Evolutionary conservation across 2,888 invertebrate genomes (phyloP).

Genomic region (Diarsia dahlii): DNA sequence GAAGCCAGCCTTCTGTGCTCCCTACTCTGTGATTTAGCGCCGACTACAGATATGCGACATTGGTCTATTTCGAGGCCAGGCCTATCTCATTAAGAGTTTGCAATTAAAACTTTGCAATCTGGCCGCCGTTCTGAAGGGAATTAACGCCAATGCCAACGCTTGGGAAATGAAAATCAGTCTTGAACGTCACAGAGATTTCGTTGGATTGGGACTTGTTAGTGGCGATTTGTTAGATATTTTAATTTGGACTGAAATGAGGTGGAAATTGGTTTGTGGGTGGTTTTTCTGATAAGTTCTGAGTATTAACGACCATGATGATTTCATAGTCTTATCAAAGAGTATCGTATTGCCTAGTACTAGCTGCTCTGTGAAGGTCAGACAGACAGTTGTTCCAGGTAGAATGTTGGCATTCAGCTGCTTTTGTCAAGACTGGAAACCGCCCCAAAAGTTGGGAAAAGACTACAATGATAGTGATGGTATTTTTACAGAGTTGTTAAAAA

Average conservation of each 20-base stretch:
- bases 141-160: conserved; percentile 78
- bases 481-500: no score
- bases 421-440: no score
- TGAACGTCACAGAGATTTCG: conserved; percentile 60
- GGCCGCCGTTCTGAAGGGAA: conserved; percentile 77
- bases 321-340: not conserved
- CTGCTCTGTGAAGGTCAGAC: no score
- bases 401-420: no score
- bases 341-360: no score
- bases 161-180: conserved; percentile 80
- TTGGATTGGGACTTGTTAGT: conserved; percentile 42
- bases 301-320: not conserved
- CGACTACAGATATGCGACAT: conserved; percentile 59
- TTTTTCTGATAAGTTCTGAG: not conserved
- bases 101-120: conserved; percentile 87
- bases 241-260: not conserved
- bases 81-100: conserved; percentile 85
- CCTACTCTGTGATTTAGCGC: conserved; percentile 38
- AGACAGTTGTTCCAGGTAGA: no score
- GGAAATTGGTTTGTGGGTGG: not conserved
- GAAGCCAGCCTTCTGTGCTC: conserved; percentile 19
- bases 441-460: no score
- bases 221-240: conserved; percentile 37
- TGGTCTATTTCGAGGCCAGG: conserved; percentile 75
- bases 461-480: no score